These are phyloP conservation scores for Dryobotodes eremita DNA, from an alignment of 2,888 invertebrate genomes.

Conservation along the genomic window DNA sequence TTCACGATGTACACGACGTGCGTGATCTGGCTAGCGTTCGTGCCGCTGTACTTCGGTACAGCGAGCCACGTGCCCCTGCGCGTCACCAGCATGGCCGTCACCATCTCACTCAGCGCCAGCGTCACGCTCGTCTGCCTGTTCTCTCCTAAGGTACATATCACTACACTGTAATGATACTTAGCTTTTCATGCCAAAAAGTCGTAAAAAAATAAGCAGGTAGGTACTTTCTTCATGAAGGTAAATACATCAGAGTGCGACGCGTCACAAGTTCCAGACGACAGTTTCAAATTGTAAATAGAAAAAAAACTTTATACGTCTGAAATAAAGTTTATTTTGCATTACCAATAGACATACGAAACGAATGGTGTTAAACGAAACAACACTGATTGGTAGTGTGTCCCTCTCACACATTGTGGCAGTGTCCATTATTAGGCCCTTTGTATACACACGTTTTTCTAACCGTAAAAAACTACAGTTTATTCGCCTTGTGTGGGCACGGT, in stretches of 20 bases:
- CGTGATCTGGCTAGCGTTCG: slow-evolving; percentile 99
- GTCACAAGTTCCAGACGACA: background rate
- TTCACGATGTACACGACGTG: slow-evolving; percentile 99
- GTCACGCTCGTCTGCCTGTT: slow-evolving; percentile 98
- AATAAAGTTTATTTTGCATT: background rate
- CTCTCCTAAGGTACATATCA: slow-evolving; percentile 94
- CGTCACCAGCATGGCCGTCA: slow-evolving; percentile 98
- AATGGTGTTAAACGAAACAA: background rate
- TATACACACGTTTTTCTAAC: too few relatives aligned
- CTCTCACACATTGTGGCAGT: too few relatives aligned
- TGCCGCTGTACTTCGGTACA: slow-evolving; percentile 99
- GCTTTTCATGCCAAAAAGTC: background rate
- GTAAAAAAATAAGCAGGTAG: background rate
- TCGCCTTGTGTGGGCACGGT: too few relatives aligned
- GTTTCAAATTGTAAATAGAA: background rate
- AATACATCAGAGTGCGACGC: background rate
- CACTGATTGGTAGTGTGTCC: background rate
- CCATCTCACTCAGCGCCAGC: slow-evolving; percentile 98
- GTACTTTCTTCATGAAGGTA: background rate
- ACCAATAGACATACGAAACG: background rate
- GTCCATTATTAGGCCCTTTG: too few relatives aligned
- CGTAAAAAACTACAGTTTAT: too few relatives aligned
- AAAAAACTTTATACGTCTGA: background rate
- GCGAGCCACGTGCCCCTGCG: slow-evolving; percentile 97
- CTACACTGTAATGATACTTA: too few relatives aligned